Evolutionary conservation across 1,140 invertebrate species (phyloP).

Genomic region (Procambarus clarkii): DNA sequence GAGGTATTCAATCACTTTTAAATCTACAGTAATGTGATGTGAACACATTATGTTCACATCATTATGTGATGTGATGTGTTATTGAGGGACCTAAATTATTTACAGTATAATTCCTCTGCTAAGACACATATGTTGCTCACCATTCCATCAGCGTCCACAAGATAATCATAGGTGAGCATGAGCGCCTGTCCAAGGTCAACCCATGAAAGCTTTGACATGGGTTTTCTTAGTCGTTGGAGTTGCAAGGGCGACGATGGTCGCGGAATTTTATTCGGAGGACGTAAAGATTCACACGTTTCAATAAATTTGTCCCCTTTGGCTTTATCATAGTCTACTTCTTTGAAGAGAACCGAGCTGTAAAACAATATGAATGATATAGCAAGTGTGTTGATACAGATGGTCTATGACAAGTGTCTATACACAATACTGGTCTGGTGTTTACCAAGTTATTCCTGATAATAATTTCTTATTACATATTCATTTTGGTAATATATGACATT

Average conservation of each 20-base stretch:
- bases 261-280: slow-evolving; percentile 41
- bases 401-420: too few species aligned
- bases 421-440: too few species aligned
- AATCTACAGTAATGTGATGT: too few species aligned
- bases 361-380: neutral
- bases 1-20: too few species aligned
- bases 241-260: slow-evolving; percentile 27
- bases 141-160: slow-evolving; percentile 51
- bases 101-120: too few species aligned
- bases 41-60: too few species aligned
- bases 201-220: slow-evolving; percentile 56
- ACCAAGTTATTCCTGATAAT: too few species aligned
- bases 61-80: too few species aligned
- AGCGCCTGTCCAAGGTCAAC: slow-evolving; percentile 52
- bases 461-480: too few species aligned
- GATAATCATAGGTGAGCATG: slow-evolving; percentile 56
- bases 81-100: too few species aligned
- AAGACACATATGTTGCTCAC: slow-evolving; percentile 10
- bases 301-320: slow-evolving; percentile 67
- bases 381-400: too few species aligned
- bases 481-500: too few species aligned
- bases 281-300: slow-evolving; percentile 59
- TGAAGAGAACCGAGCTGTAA: slow-evolving; percentile 64
- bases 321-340: slow-evolving; percentile 51
- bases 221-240: slow-evolving; percentile 22